Evolutionary conservation across 2,113 vertebrate species (phyloP).

Genomic region (Xyrauchen texanus): DNA sequence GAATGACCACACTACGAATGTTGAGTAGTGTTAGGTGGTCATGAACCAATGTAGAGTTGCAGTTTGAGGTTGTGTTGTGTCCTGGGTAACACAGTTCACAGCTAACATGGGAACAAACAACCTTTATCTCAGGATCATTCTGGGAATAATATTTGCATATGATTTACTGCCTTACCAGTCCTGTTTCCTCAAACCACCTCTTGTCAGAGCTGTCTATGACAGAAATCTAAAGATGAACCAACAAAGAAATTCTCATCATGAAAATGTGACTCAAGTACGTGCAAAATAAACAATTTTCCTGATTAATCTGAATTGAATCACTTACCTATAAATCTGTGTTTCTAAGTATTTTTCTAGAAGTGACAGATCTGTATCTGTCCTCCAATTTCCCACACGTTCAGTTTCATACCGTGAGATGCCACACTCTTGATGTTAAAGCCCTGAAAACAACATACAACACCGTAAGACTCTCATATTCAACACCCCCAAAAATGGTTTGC

Average conservation of each 20-base stretch:
- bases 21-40: too few species aligned
- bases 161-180: conserved; percentile 74
- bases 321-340: conserved; percentile 76
- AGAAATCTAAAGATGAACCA: conserved; percentile 76
- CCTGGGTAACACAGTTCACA: too few species aligned
- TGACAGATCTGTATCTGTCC: conserved; percentile 75
- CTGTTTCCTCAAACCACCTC: conserved; percentile 88
- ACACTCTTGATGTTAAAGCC: conserved; percentile 79
- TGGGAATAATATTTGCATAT: neutral
- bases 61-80: too few species aligned
- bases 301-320: too few species aligned
- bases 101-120: too few species aligned
- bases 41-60: too few species aligned
- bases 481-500: too few species aligned
- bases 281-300: too few species aligned
- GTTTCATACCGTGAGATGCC: conserved; percentile 71
- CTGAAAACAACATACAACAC: conserved; percentile 47
- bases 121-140: neutral
- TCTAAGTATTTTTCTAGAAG: conserved; percentile 79
- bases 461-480: too few species aligned
- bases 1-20: too few species aligned
- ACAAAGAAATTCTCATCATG: neutral
- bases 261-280: too few species aligned
- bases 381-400: conserved; percentile 78
- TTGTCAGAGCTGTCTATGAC: conserved; percentile 88